phyloP scores from a whole-genome alignment of 2,797 vertebrate genomes.

The Microcaecilia unicolor region DNA sequence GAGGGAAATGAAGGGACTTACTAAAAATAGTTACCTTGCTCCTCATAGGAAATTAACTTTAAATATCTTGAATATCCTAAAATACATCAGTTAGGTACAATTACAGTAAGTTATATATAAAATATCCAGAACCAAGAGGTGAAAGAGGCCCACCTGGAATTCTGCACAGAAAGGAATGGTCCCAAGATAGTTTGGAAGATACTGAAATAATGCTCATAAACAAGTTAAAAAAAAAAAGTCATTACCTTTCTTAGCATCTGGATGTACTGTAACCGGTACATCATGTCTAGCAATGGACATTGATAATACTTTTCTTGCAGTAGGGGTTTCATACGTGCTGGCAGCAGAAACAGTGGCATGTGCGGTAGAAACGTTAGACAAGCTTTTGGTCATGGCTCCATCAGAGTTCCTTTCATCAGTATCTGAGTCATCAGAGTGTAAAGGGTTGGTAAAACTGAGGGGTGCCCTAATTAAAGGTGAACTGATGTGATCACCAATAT shows the following conservation, averaged over 20 bases:
- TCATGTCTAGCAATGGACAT: conserved; percentile 84
- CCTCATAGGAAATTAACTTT: too few species aligned
- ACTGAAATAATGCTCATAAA: too few species aligned
- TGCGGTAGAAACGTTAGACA: conserved; percentile 68
- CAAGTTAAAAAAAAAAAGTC: too few species aligned
- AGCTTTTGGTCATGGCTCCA: conserved; percentile 27
- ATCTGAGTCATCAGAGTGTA: conserved; percentile 88
- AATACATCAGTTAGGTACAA: too few species aligned
- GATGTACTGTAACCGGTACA: conserved; percentile 23
- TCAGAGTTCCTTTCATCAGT: conserved; percentile 59
- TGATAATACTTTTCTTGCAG: conserved; percentile 71
- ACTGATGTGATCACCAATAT: conserved; percentile 7
- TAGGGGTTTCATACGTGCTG: conserved; percentile 47
- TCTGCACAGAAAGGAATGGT: too few species aligned
- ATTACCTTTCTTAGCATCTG: conserved; percentile 72
- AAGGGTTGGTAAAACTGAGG: conserved; percentile 91
- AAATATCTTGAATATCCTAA: too few species aligned
- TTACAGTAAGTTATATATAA: too few species aligned
- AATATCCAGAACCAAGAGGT: too few species aligned
- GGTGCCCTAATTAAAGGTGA: conserved; percentile 53
- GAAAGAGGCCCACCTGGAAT: too few species aligned
- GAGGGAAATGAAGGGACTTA: too few species aligned
- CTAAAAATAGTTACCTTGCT: too few species aligned
- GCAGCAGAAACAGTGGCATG: conserved; percentile 70
- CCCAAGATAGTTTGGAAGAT: too few species aligned